Base-by-base conservation (phyloP, 2,113 vertebrate species). In the Hemichromis elongatus region DNA sequence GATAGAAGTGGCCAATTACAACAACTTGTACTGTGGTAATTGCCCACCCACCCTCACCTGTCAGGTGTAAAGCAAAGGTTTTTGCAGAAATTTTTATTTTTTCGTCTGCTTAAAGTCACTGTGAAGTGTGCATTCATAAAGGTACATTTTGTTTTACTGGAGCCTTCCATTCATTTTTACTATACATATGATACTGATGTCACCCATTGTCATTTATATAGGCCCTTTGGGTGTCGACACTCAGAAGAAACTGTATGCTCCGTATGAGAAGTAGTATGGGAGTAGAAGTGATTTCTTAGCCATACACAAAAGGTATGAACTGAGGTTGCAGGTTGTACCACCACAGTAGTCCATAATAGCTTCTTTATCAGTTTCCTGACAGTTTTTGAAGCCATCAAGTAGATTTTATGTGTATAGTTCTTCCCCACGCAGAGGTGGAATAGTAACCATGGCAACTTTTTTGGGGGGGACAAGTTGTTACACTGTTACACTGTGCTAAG, bases 381-480 rank as follows among this genome's bases (percentile, higher is more conserved):
- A 70, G 63, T 37, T 30, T 87, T 50, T 75, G 45, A 52, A 75
- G 26, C 26, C 26, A 50, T 30, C 6, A 50, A 75, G 16, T n/a
- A n/a, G 45, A 75, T 52, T 73, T 88, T 45, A 79, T 84, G 53
- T 87, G 84, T 82, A 19, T 30, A 52, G 47, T 54, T 66, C 28
- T 35, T 37, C 24, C 8, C 42, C 8, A 9, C 14, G 42, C 66
- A 83, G 68, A 73, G 75, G 82, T 77, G 80, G 24, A 10, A 75
- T 18, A 63, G 79, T 85, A 80, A 85, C 78, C 84, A 90, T 42
- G 70, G 86, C 21, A 84, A 86, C 86, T 9, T 45, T 35, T 42
- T 77, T 77, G 33, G 30, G 28, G 28, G 28, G 28, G 33, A 5
- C 7, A 68, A 35, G 21, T 79, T 59, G 5, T n/a, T 86, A 19